Evolutionary conservation across 1,140 invertebrate species (phyloP).

Genomic region (Formica exsecta): DNA sequence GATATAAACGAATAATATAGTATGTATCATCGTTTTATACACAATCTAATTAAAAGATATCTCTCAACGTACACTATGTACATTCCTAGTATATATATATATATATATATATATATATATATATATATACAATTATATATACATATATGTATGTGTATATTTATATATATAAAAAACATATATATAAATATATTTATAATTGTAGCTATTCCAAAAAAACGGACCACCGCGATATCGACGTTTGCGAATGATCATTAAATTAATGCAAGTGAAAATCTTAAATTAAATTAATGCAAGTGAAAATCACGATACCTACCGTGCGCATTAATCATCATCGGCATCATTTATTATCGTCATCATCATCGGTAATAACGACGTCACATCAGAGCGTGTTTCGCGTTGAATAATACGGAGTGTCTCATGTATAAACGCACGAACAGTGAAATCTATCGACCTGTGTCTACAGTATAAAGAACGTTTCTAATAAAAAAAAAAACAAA

Average conservation of each 20-base stretch:
- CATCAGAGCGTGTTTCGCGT: conserved; percentile 30
- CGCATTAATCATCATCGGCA: conserved; percentile 44
- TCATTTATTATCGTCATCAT: conserved; percentile 20
- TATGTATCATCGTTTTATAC: conserved; percentile 87
- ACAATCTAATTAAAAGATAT: conserved; percentile 84
- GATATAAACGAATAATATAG: conserved; percentile 85
- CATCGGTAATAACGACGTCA: conserved; percentile 69
- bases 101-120: no score
- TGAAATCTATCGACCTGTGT: conserved; percentile 69
- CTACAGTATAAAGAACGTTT: conserved; percentile 55
- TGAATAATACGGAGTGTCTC: conserved; percentile 68
- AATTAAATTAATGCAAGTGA: conserved; percentile 66
- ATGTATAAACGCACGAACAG: conserved; percentile 73
- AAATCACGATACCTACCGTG: conserved; percentile 45
- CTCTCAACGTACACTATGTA: conserved; percentile 86
- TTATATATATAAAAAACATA: conserved; percentile 76
- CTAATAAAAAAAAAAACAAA: conserved; percentile 46
- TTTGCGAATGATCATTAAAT: conserved; percentile 73
- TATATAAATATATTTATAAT: conserved; percentile 81
- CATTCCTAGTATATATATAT: conserved; percentile 83
- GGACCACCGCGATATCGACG: conserved; percentile 79
- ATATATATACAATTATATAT: conserved; percentile 37
- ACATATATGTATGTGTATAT: conserved; percentile 65
- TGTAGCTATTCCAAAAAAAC: conserved; percentile 81
- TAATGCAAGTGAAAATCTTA: conserved; percentile 58